Base-by-base conservation (phyloP, 2,888 invertebrate species). In the Lycophotia porphyrea region DNA sequence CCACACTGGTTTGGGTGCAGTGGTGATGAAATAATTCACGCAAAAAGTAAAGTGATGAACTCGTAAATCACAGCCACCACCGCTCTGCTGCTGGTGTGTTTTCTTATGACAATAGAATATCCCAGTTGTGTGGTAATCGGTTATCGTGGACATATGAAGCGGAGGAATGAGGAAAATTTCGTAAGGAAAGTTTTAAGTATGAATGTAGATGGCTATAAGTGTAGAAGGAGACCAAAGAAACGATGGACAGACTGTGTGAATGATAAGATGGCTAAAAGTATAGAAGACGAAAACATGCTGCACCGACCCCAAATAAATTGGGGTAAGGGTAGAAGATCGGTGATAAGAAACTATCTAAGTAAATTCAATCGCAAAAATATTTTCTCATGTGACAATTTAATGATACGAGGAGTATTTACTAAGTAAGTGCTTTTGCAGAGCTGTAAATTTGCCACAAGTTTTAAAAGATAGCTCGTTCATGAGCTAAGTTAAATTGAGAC, bases 401-500 rank as follows among this genome's bases (percentile, higher is more conserved):
- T 75, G 70, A 44, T 47, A 39, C 47, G 15, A 1, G 47, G n/a
- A 58, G 49, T 71, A 76, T 61, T 74, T 71, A 67, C 15, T 67
- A 3, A 44, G 44, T 42, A 61, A 65, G 76, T 36, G 21, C 13
- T 73, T 80, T 49, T 68, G 27, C n/a, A 42, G 39, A 65, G 11
- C 44, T 73, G 73, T 79, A 34, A 74, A 68, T 73, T 74, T 66
- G n/a, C 13, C 31, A 52, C 44, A 49, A 71, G 21, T 74, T 78
- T 78, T 24, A 64, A 63, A 67, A 73, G 42, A 74, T 73, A 49
- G 49, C 71, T 81, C 31, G 44, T 71, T 73, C 68, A 70, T 70
- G 74, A 72, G 42, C 36, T 71, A 74, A 74, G 63, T 83, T 83
- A 64, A 78, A 84, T 81, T 78, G 27, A 36, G 60, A 71, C 63